Percentiles rank a stretch among this genome's conserved stretches.
These are phyloP conservation scores for Premnoplex brunnescens DNA, from an alignment of 2,797 vertebrate genomes.

Conservation along the genomic window DNA sequence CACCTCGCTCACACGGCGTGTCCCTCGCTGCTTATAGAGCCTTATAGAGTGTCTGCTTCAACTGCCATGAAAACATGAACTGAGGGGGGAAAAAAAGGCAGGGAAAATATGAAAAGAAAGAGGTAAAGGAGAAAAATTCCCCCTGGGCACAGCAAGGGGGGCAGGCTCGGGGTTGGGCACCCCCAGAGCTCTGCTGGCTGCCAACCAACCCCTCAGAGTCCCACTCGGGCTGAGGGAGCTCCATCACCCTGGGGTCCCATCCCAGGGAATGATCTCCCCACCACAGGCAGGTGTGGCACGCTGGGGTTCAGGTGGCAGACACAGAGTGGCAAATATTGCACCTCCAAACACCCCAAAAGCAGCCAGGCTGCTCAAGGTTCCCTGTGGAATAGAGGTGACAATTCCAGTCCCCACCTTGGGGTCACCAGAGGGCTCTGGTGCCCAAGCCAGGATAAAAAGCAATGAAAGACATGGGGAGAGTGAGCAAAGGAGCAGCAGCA, in stretches of 20 bases:
- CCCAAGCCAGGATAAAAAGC: neutral
- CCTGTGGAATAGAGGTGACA: rapidly evolving
- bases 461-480: neutral
- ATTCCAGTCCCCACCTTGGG: neutral
- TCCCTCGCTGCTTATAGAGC: neutral
- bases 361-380: neutral
- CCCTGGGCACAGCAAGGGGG: neutral
- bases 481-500: rapidly evolving
- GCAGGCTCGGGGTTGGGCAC: neutral
- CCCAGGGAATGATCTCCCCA: neutral
- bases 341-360: neutral
- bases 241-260: no score
- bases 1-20: rapidly evolving
- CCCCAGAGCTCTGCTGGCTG: neutral
- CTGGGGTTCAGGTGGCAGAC: neutral
- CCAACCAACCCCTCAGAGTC: neutral
- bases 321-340: rapidly evolving
- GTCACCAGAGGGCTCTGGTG: rapidly evolving
- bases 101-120: rapidly evolving
- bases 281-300: neutral
- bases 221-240: neutral
- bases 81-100: neutral
- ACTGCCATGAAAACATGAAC: neutral
- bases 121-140: neutral
- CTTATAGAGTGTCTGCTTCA: rapidly evolving